These are phyloP conservation scores for Schizotus pectinicornis DNA, from an alignment of 2,888 invertebrate genomes.

Conservation along the genomic window DNA sequence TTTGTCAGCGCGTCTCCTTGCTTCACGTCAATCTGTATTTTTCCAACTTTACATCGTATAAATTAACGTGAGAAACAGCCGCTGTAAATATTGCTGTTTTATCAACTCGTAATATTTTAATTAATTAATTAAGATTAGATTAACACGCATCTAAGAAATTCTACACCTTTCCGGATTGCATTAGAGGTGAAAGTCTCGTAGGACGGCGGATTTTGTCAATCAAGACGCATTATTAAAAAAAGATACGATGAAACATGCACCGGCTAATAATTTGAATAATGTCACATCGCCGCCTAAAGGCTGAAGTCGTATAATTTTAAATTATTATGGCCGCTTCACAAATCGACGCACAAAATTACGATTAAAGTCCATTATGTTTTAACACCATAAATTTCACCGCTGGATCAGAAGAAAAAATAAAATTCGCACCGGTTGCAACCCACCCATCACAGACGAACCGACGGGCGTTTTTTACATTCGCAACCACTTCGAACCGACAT, in stretches of 20 bases:
- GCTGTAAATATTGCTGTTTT: background rate
- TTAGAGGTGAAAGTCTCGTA: background rate
- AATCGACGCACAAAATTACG: conserved; percentile 10
- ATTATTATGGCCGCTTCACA: conserved; percentile 13
- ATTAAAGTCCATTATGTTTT: conserved; percentile 24
- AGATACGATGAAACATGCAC: too few species aligned
- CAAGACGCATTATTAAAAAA: too few species aligned
- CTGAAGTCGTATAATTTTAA: conserved; percentile 12
- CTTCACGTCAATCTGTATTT: too few species aligned
- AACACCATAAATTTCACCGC: conserved; percentile 22
- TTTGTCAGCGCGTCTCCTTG: too few species aligned
- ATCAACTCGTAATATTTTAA: conserved; percentile 5
- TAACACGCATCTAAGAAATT: conserved; percentile 1
- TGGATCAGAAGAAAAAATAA: conserved; percentile 14
- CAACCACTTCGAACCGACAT: too few species aligned
- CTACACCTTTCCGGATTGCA: conserved; percentile 2
- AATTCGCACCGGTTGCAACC: conserved; percentile 14
- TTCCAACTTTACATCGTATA: too few species aligned
- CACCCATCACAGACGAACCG: conserved; percentile 15
- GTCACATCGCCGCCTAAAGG: too few species aligned
- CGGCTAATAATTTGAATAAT: too few species aligned
- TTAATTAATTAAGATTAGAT: conserved; percentile 4
- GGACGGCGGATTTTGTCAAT: too few species aligned
- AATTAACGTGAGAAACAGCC: too few species aligned
- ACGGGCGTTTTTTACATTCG: conserved; percentile 8